A percentile compares a stretch with the other conserved stretches of the same genome.
These are phyloP conservation scores for Stenichneumon culpator DNA, from an alignment of 2,888 invertebrate species.

Conservation along the genomic window DNA sequence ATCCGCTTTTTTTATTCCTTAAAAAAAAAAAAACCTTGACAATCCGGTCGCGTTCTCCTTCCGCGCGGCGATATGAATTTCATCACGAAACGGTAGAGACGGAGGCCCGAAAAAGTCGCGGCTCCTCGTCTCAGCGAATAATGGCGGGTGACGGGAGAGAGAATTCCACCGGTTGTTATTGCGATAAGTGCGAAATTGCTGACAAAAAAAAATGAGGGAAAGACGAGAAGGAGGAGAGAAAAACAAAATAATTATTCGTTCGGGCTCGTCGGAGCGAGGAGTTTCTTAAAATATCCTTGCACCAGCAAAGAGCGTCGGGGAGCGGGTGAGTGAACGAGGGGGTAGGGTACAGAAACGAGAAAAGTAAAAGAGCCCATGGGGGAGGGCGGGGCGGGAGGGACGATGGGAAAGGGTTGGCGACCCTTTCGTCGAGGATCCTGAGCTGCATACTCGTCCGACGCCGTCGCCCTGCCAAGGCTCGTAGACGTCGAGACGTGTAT, in stretches of 20 bases:
- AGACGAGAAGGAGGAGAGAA: conserved; percentile 48
- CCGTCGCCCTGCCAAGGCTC: conserved; percentile 55
- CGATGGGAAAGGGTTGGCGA: conserved; percentile 62
- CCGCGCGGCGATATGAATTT: background rate
- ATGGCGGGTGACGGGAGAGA: conserved; percentile 26
- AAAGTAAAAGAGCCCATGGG: conserved; percentile 30
- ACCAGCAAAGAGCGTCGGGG: conserved; percentile 76
- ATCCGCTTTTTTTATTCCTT: background rate
- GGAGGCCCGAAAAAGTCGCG: background rate
- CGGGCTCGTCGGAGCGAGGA: conserved; percentile 72
- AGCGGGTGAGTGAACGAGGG: conserved; percentile 69
- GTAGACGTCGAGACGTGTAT: conserved; percentile 77
- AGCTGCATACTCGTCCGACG: conserved; percentile 53
- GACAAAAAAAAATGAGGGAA: conserved; percentile 28
- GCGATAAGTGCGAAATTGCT: conserved; percentile 44
- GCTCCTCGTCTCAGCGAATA: background rate
- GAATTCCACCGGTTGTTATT: conserved; percentile 34
- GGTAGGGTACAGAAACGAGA: conserved; percentile 56
- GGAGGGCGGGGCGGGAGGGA: conserved; percentile 19
- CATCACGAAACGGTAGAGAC: conserved; percentile 4
- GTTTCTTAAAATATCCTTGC: conserved; percentile 83
- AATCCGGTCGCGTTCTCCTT: background rate
- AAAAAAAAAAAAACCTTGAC: background rate
- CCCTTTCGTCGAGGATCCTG: conserved; percentile 68
- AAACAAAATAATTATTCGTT: conserved; percentile 72